These are phyloP conservation scores for Cyanoramphus novaezelandiae DNA, from an alignment of 2,113 vertebrate species.

Conservation along the genomic window DNA sequence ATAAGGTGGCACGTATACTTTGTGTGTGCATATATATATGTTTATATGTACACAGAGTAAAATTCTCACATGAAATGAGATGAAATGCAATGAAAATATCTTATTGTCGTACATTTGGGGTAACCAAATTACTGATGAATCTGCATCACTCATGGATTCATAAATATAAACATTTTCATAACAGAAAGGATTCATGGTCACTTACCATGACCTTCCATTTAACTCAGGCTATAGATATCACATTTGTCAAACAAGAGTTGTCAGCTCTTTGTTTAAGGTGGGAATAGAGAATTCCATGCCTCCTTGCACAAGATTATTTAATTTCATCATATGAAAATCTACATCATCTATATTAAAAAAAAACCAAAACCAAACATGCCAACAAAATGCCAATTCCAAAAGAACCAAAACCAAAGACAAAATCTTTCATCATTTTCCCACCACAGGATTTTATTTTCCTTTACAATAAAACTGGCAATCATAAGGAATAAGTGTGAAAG, in stretches of 20 bases:
- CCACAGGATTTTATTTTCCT: neutral
- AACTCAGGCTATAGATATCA: neutral
- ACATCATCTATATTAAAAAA: neutral
- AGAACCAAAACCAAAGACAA: neutral
- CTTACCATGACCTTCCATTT: neutral
- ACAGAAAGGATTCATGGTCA: neutral
- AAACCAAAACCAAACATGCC: rapidly evolving
- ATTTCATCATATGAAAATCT: neutral
- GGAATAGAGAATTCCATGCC: neutral
- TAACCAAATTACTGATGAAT: neutral
- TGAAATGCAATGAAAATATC: neutral
- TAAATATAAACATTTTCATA: neutral
- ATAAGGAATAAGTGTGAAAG: neutral
- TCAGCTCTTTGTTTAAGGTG: neutral
- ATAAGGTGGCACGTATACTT: neutral
- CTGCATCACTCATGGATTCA: neutral
- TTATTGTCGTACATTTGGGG: neutral
- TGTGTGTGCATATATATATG: neutral
- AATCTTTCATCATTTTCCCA: neutral
- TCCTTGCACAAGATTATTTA: neutral
- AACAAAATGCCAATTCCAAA: neutral
- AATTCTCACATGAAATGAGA: neutral
- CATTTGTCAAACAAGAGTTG: neutral
- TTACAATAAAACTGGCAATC: neutral
- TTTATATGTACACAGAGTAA: neutral